Conservation (phyloP, 2,888 invertebrate genomes). For the Scaptomyza parva region DNA sequence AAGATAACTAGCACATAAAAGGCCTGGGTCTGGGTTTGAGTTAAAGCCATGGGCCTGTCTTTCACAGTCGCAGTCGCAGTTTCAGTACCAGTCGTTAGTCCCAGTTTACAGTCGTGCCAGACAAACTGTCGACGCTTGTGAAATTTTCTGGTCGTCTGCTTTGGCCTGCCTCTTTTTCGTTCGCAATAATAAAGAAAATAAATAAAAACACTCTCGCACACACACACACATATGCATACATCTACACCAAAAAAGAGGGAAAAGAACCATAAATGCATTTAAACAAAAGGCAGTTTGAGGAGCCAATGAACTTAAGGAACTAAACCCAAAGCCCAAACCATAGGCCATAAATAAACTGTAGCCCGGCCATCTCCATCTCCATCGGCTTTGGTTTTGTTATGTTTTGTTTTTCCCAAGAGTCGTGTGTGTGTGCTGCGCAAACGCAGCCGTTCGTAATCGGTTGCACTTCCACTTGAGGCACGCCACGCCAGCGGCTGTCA, state of each 20-base stretch:
- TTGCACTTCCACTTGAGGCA: slow-evolving; percentile 75
- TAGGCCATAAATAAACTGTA: slow-evolving; percentile 74
- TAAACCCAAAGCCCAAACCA: slow-evolving; percentile 69
- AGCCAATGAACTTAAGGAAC: slow-evolving; percentile 76
- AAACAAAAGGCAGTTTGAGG: slow-evolving; percentile 67
- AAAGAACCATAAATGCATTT: slow-evolving; percentile 74
- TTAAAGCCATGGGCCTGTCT: slow-evolving; percentile 16
- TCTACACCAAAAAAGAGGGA: slow-evolving; percentile 17
- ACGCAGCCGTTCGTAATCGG: slow-evolving; percentile 68
- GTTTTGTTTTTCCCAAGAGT: slow-evolving; percentile 20
- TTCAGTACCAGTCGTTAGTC: slow-evolving; percentile 2
- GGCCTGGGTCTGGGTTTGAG: slow-evolving; percentile 35
- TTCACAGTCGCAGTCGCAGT: neutral
- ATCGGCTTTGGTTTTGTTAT: neutral
- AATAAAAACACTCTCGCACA: slow-evolving; percentile 52
- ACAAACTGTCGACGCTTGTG: slow-evolving; percentile 83
- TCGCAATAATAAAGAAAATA: slow-evolving; percentile 77
- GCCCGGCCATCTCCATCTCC: slow-evolving; percentile 19
- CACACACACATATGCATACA: slow-evolving; percentile 10
- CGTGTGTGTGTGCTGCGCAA: slow-evolving; percentile 66
- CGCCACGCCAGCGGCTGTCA: slow-evolving; percentile 58
- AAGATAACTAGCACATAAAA: slow-evolving; percentile 69
- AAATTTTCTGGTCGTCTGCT: slow-evolving; percentile 72
- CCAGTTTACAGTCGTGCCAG: slow-evolving; percentile 71
- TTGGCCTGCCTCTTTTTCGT: slow-evolving; percentile 61